phyloP scores from a whole-genome alignment of 2,113 vertebrate species.

The Macrotus californicus region DNA sequence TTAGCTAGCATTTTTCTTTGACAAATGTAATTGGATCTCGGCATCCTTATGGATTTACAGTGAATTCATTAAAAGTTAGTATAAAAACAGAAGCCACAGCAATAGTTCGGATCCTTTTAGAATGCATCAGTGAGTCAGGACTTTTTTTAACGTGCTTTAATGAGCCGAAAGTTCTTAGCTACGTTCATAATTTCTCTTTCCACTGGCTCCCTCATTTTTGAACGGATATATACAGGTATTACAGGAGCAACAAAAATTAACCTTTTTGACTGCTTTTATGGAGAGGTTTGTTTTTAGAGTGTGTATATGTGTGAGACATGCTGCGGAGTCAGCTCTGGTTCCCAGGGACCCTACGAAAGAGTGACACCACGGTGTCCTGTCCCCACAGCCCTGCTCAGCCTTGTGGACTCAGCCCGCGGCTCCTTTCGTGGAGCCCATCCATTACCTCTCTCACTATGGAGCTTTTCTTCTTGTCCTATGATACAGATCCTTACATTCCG shows the following conservation, averaged over 20 bases:
- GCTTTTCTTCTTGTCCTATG: not conserved
- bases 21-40: conserved; percentile 35
- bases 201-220: not conserved
- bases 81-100: not conserved
- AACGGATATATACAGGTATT: not conserved
- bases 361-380: too few relatives aligned
- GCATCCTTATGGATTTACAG: conserved; percentile 44
- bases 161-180: not conserved
- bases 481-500: not conserved
- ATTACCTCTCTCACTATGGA: not conserved
- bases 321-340: accelerated
- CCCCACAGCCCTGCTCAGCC: too few relatives aligned
- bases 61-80: conserved; percentile 27
- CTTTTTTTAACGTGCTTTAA: not conserved
- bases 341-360: not conserved
- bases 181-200: not conserved
- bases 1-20: conserved; percentile 53
- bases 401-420: too few relatives aligned
- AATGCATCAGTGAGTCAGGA: not conserved
- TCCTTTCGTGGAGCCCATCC: too few relatives aligned
- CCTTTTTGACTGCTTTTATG: not conserved
- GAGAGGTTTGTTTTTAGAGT: not conserved
- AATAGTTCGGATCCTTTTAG: not conserved
- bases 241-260: not conserved
- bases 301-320: not conserved